Conservation (phyloP, 1,140 invertebrate species). For the Eumaeus atala region DNA sequence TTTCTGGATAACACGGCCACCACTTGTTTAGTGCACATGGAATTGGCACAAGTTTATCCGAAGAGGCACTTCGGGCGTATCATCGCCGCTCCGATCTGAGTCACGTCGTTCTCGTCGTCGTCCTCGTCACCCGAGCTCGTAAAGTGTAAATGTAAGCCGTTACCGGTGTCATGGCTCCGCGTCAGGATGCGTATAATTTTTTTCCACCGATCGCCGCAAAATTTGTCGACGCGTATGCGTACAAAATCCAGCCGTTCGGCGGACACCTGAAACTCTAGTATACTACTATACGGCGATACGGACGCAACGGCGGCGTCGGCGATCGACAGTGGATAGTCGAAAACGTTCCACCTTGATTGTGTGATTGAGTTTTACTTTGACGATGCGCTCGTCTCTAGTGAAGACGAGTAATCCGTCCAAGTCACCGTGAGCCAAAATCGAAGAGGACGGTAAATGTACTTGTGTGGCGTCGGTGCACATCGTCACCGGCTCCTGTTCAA, state of each 20-base stretch:
- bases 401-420: constrained; percentile 9
- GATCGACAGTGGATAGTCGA: background rate
- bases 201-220: background rate
- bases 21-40: constrained; percentile 12
- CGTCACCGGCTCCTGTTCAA: background rate
- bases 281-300: constrained; percentile 5
- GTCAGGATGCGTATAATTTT: constrained; percentile 11
- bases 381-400: constrained; percentile 4
- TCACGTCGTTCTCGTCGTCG: background rate
- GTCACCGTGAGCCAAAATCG: constrained; percentile 2
- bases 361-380: constrained; percentile 9
- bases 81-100: background rate
- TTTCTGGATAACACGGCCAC: constrained; percentile 9
- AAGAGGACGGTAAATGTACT: background rate
- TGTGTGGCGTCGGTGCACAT: background rate
- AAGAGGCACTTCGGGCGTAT: constrained; percentile 5
- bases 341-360: constrained; percentile 7
- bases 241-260: constrained; percentile 7
- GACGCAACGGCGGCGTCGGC: background rate
- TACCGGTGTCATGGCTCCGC: background rate
- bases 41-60: constrained; percentile 11
- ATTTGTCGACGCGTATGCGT: constrained; percentile 11
- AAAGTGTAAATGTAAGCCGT: constrained; percentile 10
- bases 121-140: background rate
- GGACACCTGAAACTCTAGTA: constrained; percentile 6